Percentiles rank a stretch among this genome's conserved stretches.
Evolutionary conservation across 2,797 vertebrate genomes (phyloP).

Genomic region (Cheirogaleus major): DNA sequence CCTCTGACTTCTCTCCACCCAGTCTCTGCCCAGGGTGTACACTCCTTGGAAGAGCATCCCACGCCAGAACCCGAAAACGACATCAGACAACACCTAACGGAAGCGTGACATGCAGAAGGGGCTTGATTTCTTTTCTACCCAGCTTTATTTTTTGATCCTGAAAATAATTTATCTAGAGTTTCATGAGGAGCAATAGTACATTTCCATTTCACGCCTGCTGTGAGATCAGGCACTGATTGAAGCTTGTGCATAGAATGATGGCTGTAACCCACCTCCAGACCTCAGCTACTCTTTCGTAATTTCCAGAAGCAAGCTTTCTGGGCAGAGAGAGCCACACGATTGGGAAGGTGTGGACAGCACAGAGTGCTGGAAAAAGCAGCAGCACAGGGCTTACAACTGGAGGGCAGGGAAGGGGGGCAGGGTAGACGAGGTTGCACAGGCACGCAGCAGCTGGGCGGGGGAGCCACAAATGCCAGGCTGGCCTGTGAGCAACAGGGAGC

Average conservation of each 20-base stretch:
- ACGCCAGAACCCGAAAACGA: not conserved
- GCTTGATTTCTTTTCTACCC: not conserved
- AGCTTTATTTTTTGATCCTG: not conserved
- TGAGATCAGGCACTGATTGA: not conserved
- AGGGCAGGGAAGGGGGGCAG: not conserved
- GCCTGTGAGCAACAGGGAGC: not conserved
- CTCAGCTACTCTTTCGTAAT: not conserved
- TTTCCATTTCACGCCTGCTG: not conserved
- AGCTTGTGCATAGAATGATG: not conserved
- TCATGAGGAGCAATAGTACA: not conserved
- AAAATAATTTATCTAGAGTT: not conserved
- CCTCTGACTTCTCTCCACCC: not conserved
- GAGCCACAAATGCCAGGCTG: not conserved
- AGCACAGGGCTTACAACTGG: not conserved
- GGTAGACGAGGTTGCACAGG: not conserved
- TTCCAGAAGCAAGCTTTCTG: constrained; percentile 28
- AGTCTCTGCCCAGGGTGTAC: not conserved
- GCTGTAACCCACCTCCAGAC: not conserved
- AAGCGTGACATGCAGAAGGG: not conserved
- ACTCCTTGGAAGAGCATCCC: not conserved
- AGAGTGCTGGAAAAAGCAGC: not conserved
- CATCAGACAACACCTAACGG: not conserved
- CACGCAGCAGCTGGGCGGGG: not conserved
- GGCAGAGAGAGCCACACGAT: not conserved
- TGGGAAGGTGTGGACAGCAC: not conserved